Evolutionary conservation across 2,888 invertebrate species (phyloP).

Genomic region (Ormyrus labotus): DNA sequence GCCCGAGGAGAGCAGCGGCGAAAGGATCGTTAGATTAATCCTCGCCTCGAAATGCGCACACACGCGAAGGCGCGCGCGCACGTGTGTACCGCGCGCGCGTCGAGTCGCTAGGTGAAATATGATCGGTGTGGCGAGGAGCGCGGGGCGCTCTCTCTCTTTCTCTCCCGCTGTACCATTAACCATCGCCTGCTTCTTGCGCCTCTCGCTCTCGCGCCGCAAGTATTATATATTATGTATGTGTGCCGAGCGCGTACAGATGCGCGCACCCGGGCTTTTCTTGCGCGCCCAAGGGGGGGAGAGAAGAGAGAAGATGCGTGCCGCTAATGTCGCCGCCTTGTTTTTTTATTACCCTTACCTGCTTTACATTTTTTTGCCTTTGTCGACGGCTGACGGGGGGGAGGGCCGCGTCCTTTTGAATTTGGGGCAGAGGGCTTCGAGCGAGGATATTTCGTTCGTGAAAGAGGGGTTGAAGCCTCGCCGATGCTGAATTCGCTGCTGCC

Average conservation of each 20-base stretch:
- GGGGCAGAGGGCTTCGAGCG: neutral
- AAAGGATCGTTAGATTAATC: constrained; percentile 47
- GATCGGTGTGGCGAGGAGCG: constrained; percentile 18
- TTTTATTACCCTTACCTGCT: constrained; percentile 31
- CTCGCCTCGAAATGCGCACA: constrained; percentile 4
- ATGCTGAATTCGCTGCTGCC: neutral
- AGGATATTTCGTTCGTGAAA: too few relatives aligned
- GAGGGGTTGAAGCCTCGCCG: too few relatives aligned
- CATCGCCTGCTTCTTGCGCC: neutral
- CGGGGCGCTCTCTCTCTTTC: neutral
- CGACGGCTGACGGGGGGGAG: neutral
- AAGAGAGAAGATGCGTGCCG: neutral
- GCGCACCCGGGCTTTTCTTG: neutral
- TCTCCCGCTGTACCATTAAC: constrained; percentile 31
- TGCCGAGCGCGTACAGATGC: neutral
- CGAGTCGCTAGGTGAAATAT: constrained; percentile 31
- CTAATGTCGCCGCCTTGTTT: constrained; percentile 38
- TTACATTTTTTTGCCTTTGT: constrained; percentile 38
- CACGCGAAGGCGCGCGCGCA: neutral
- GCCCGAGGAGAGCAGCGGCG: too few relatives aligned
- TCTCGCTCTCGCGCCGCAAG: constrained; percentile 9
- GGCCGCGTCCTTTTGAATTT: neutral
- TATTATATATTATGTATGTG: constrained; percentile 6
- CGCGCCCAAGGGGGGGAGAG: neutral
- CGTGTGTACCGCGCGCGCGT: neutral